Percentiles rank a stretch among this genome's conserved stretches.
phyloP scores from a whole-genome alignment of 2,113 vertebrate genomes.

The Podocnemis expansa region DNA sequence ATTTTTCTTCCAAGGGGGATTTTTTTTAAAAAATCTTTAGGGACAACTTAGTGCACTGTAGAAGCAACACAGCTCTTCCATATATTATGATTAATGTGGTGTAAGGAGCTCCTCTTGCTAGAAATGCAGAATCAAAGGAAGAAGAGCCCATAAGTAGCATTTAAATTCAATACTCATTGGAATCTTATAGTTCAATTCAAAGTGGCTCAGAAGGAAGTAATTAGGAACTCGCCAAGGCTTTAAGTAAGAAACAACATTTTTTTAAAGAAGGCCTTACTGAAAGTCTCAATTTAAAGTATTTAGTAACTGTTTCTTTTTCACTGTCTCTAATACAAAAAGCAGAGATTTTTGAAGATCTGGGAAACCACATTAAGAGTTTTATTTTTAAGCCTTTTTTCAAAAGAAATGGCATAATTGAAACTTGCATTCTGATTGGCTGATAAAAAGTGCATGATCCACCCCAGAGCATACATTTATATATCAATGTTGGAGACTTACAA shows the following conservation, averaged over 20 bases:
- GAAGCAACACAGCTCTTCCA: constrained; percentile 42
- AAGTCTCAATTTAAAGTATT: constrained; percentile 32
- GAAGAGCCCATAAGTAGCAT: constrained; percentile 50
- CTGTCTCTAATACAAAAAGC: constrained; percentile 7
- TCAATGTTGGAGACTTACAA: not conserved
- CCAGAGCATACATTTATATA: not conserved
- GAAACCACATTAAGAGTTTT: constrained; percentile 21
- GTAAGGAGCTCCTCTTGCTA: constrained; percentile 33
- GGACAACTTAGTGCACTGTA: constrained; percentile 47
- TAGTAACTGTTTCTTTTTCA: not conserved
- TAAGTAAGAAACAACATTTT: constrained; percentile 66
- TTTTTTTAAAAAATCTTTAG: constrained; percentile 66
- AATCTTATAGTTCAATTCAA: constrained; percentile 59
- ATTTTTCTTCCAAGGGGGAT: constrained; percentile 68
- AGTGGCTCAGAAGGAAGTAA: constrained; percentile 49
- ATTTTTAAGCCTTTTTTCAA: constrained; percentile 31
- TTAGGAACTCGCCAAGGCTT: constrained; percentile 48
- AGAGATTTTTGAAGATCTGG: not conserved
- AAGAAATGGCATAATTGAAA: constrained; percentile 40
- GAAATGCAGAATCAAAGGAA: constrained; percentile 71
- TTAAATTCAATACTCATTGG: constrained; percentile 63
- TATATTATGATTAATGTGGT: constrained; percentile 56
- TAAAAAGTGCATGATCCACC: not conserved
- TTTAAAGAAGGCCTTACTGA: constrained; percentile 46
- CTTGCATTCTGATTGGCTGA: not conserved